Percentiles rank a stretch among this genome's conserved stretches.
phyloP scores from a whole-genome alignment of 2,888 invertebrate genomes.

The Cyclophora albipunctata region DNA sequence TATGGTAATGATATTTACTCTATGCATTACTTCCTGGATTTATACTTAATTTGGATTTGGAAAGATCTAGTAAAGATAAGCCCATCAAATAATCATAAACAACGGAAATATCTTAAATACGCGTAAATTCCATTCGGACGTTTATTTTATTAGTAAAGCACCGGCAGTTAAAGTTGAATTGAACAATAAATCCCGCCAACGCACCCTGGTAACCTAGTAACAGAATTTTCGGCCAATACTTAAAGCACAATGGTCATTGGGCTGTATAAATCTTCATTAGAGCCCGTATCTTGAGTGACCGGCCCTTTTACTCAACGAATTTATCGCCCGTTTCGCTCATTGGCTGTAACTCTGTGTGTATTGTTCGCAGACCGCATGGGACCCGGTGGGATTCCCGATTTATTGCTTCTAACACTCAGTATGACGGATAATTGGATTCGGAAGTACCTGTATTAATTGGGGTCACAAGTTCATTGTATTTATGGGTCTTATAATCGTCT shows the following conservation, averaged over 20 bases:
- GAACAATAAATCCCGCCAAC: not conserved
- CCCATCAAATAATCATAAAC: too few relatives aligned
- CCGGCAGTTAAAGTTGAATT: not conserved
- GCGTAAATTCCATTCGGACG: too few relatives aligned
- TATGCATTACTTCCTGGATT: too few relatives aligned
- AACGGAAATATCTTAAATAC: too few relatives aligned
- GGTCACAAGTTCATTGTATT: too few relatives aligned
- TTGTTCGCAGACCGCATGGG: constrained; percentile 12
- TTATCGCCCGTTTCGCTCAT: constrained; percentile 32
- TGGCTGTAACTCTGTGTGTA: constrained; percentile 27
- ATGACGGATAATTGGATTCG: too few relatives aligned
- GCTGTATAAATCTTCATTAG: constrained; percentile 52
- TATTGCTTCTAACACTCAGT: not conserved
- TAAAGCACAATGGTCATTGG: constrained; percentile 17
- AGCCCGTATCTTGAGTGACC: constrained; percentile 32
- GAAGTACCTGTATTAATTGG: too few relatives aligned
- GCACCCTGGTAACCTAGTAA: not conserved
- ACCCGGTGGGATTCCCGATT: not conserved
- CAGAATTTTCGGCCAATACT: constrained; percentile 10
- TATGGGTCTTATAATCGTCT: too few relatives aligned
- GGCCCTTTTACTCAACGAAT: constrained; percentile 36
- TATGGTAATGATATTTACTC: too few relatives aligned
- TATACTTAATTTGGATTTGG: too few relatives aligned
- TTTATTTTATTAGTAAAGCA: too few relatives aligned
- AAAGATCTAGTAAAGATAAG: too few relatives aligned